Evolutionary conservation across 2,797 vertebrate genomes (phyloP), one percentile per base, ranked within the genome.

Genomic region (Galaxias olidus): DNA sequence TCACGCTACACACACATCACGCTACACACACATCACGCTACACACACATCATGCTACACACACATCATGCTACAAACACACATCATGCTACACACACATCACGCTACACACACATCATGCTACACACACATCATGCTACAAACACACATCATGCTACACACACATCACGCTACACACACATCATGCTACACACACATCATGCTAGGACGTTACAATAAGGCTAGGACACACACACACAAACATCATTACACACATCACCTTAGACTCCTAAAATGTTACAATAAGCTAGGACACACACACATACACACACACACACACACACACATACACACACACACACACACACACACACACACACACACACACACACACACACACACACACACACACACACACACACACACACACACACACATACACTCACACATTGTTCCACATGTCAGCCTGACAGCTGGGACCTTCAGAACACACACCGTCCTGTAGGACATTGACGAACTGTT

Each of bases 81-180:
- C 61, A 20, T 52, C 65, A n/a, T n/a, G n/a, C 55, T 59, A 57
- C 68, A 61, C 58, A 63, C 12, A 61, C n/a, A n/a, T n/a, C n/a
- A n/a, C n/a, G n/a, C n/a, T n/a, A 68, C 61, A 65, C 60, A 61
- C 63, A 63, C n/a, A n/a, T n/a, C 51, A 66, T 45, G n/a, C 66
- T 56, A 60, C 59, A 61, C 56, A 64, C 43, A 66, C 53, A 52
- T 66, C 49, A 50, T 13, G n/a, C n/a, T n/a, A n/a, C n/a, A n/a
- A 10, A 30, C 12, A 52, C 20, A 17, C 63, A 56, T 44, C 9
- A n/a, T n/a, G 19, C 18, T 10, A 12, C 52, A 65, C 44, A 56
- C 52, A 65, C 9, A 56, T n/a, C 12, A 57, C 53, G 8, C 42
- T 40, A 71, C 44, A 60, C 56, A 48, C 20, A 57, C 50, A 61